These are phyloP conservation scores for Phthorimaea operculella DNA, from an alignment of 1,140 invertebrate species.

Conservation along the genomic window DNA sequence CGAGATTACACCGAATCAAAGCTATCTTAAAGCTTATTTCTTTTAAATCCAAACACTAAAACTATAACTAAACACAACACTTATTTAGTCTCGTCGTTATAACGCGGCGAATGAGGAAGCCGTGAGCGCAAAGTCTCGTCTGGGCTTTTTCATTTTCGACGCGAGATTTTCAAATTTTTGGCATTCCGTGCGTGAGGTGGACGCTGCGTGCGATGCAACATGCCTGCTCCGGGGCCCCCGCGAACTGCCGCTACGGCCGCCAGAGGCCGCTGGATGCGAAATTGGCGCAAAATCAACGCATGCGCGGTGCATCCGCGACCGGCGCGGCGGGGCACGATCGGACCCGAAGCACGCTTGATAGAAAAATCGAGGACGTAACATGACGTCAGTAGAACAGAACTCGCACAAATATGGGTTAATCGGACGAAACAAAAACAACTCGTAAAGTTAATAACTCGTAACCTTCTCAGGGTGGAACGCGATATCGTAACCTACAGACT, in stretches of 20 bases:
- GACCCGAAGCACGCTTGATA: slow-evolving; percentile 58
- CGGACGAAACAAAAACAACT: slow-evolving; percentile 50
- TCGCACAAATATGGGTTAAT: slow-evolving; percentile 60
- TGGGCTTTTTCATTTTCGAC: slow-evolving; percentile 11
- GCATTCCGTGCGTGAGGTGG: slow-evolving; percentile 38
- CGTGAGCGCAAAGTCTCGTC: slow-evolving; percentile 1
- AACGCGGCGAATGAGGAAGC: slow-evolving; percentile 14
- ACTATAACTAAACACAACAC: slow-evolving; percentile 30
- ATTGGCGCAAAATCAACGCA: slow-evolving; percentile 65
- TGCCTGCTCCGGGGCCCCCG: slow-evolving; percentile 37
- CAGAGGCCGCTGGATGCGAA: slow-evolving; percentile 58
- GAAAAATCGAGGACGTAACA: slow-evolving; percentile 63
- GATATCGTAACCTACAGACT: neutral
- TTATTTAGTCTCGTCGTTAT: slow-evolving; percentile 16
- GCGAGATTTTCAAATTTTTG: slow-evolving; percentile 47
- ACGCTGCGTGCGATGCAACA: slow-evolving; percentile 43
- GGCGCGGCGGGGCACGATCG: slow-evolving; percentile 55
- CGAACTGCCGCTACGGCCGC: slow-evolving; percentile 41
- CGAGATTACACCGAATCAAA: neutral
- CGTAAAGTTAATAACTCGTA: slow-evolving; percentile 10
- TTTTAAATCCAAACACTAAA: slow-evolving; percentile 18
- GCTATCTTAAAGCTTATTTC: neutral
- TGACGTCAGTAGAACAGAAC: slow-evolving; percentile 59
- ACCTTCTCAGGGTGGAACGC: neutral
- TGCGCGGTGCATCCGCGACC: slow-evolving; percentile 48